Percentiles rank a stretch among this genome's conserved stretches.
These are phyloP conservation scores for Petrocephalus schoutedeni DNA, from an alignment of 2,797 vertebrate genomes.

Conservation along the genomic window DNA sequence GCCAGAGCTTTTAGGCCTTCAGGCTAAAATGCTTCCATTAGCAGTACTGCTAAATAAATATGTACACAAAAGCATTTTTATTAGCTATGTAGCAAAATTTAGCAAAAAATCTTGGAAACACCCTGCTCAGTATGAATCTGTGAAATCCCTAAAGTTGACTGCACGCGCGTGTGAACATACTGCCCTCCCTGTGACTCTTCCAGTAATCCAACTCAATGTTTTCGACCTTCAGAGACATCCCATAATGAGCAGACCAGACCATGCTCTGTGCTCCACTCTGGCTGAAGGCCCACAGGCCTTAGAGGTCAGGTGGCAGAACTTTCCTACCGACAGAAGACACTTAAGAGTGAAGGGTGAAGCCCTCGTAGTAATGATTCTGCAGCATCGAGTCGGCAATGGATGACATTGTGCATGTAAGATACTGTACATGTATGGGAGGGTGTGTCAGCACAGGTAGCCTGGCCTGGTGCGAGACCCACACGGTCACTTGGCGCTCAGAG, in stretches of 20 bases:
- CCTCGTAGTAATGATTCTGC: not conserved
- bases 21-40: not conserved
- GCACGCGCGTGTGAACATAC: not conserved
- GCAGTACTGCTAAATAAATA: not conserved
- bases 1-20: not conserved
- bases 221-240: not conserved
- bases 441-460: not conserved
- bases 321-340: not conserved
- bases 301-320: not conserved
- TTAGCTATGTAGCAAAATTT: not conserved
- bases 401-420: not conserved
- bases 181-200: not conserved
- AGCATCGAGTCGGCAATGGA: not conserved
- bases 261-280: not conserved
- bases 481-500: not conserved
- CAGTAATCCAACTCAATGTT: not conserved
- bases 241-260: not conserved
- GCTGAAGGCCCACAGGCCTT: not conserved
- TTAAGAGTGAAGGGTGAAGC: not conserved
- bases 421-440: not conserved
- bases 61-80: not conserved
- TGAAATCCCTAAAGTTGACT: not conserved
- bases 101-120: not conserved
- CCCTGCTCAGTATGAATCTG: not conserved
- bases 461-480: not conserved